Base-by-base conservation (phyloP, 2,888 invertebrate species). In the Eucera pruinosa region DNA sequence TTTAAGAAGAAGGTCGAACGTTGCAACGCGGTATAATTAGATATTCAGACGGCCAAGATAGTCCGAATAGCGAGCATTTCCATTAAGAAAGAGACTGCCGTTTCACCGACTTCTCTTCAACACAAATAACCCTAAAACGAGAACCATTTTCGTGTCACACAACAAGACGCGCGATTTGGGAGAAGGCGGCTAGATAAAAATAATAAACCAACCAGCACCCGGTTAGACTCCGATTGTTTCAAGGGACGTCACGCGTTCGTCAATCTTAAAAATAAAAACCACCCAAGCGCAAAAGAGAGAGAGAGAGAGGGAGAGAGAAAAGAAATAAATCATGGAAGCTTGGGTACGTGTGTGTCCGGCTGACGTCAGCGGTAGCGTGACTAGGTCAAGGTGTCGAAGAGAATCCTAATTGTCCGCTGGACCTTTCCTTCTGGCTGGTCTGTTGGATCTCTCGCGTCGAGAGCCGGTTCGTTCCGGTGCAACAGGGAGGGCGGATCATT, bases 371-470 rank as follows among this genome's bases (percentile, higher is more conserved):
- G 64, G 47, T 65, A 78, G 67, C 71, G 75, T 75, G 85, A 86
- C 86, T 82, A 80, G 86, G 85, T 86, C 86, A 86, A 80, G 86
- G 82, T 80, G 67, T 57, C 57, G 52, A 73, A 39, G 60, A 77
- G 77, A 54, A 76, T 77, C 81, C 82, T 79, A 82, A 85, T 81
- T 78, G 78, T 78, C 57, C 52, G 13, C 30, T 20, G 67, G 30
- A 75, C 68, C 68, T 70, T 78, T 82, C 75, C 70, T 73, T 68
- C 57, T 70, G 68, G 48, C 57, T 39, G 18, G n/a, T n/a, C n/a
- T 23, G 36, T 60, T 25, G 69, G 68, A 66, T 23, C 61, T 58
- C 39, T 55, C 47, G n/a, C 9, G 18, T 13, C 43, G 43, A 57
- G 52, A 66, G 66, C 52, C 47, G 74, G 48, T 74, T 70, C 69